Evolutionary conservation across 2,797 vertebrate species (phyloP).

Genomic region (Premnoplex brunnescens): DNA sequence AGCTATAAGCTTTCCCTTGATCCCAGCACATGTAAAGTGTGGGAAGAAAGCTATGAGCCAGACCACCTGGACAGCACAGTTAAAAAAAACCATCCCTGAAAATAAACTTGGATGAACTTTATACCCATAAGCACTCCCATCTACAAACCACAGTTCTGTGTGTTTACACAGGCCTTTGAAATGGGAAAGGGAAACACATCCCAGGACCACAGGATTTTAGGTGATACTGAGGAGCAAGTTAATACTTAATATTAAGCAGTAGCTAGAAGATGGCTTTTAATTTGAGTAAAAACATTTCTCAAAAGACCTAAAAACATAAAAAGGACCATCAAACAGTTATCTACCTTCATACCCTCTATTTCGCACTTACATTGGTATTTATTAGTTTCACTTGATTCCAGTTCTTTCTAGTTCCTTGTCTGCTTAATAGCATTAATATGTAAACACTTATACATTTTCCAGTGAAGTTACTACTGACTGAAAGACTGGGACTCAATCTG

Average conservation of each 20-base stretch:
- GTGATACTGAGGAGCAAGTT: not conserved
- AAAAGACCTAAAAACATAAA: not conserved
- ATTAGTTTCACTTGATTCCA: not conserved
- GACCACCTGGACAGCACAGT: not conserved
- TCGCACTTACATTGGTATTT: not conserved
- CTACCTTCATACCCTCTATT: not conserved
- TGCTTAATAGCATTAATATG: not conserved
- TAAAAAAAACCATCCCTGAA: not conserved
- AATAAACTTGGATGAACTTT: slow-evolving; percentile 48
- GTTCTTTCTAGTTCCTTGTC: not conserved
- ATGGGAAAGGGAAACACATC: not conserved
- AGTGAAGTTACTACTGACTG: not conserved
- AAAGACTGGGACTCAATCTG: not conserved
- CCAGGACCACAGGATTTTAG: not conserved
- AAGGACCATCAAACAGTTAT: not conserved
- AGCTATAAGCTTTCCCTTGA: not conserved
- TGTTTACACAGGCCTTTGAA: slow-evolving; percentile 18
- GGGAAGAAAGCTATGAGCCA: slow-evolving; percentile 32
- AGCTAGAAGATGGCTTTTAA: not conserved
- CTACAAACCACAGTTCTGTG: not conserved
- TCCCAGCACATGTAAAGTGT: not conserved
- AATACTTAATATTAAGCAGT: not conserved
- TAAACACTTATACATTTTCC: not conserved
- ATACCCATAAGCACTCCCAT: not conserved
- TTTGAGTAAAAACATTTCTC: not conserved